These are phyloP conservation scores for Maniola jurtina DNA, from an alignment of 1,140 invertebrate genomes.

Conservation along the genomic window DNA sequence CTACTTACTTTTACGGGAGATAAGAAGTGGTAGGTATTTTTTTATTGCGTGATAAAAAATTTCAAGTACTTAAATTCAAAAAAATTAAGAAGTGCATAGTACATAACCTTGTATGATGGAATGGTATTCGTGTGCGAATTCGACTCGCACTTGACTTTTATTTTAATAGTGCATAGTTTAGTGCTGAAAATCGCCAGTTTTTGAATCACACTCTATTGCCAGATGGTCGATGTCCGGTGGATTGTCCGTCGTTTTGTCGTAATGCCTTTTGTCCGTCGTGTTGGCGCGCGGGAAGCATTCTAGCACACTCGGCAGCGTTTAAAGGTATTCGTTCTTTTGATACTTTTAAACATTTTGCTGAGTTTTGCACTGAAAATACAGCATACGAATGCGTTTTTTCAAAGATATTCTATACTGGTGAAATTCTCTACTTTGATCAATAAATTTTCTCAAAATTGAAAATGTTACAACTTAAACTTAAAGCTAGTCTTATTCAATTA, in stretches of 20 bases:
- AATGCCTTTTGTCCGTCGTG: conserved; percentile 17
- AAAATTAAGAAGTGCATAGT: too few species aligned
- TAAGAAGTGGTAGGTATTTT: too few species aligned
- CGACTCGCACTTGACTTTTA: neutral
- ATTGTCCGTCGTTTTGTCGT: conserved; percentile 17
- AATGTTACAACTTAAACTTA: too few species aligned
- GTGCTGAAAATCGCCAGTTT: neutral
- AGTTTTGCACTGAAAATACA: neutral
- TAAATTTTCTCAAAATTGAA: too few species aligned
- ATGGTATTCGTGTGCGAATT: too few species aligned
- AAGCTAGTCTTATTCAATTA: too few species aligned
- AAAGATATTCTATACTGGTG: too few species aligned
- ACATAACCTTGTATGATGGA: too few species aligned
- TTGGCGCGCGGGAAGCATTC: conserved; percentile 13
- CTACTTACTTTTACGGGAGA: too few species aligned
- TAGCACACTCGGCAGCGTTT: conserved; percentile 10
- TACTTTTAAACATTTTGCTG: neutral
- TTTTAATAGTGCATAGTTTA: neutral
- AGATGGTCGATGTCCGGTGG: conserved; percentile 6
- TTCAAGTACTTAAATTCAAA: too few species aligned
- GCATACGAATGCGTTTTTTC: neutral
- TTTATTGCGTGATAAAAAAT: too few species aligned
- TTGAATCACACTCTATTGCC: neutral
- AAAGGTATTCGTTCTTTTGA: conserved; percentile 1
- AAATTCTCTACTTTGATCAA: too few species aligned